These are phyloP conservation scores for Bufo gargarizans DNA, from an alignment of 2,113 vertebrate species.

Conservation along the genomic window DNA sequence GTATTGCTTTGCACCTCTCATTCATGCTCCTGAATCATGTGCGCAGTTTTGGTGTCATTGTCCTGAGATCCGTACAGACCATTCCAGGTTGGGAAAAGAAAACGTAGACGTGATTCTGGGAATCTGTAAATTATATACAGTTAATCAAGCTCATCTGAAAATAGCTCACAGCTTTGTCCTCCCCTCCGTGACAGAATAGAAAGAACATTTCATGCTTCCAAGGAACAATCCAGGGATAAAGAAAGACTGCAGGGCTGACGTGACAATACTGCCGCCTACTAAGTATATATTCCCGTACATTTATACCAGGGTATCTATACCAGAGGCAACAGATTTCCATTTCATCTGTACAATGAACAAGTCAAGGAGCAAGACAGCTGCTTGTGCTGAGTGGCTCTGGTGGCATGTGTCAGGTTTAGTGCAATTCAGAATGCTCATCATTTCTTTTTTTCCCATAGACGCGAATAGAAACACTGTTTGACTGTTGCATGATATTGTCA, in stretches of 20 bases:
- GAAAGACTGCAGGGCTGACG: constrained; percentile 9
- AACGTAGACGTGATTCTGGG: constrained; percentile 40
- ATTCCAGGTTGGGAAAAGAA: constrained; percentile 23
- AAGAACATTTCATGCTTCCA: constrained; percentile 47
- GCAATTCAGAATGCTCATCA: not conserved
- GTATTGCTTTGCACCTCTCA: constrained; percentile 28
- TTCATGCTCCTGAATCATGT: constrained; percentile 14
- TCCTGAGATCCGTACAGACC: constrained; percentile 34
- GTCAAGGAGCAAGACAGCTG: not conserved
- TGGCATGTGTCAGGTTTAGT: not conserved
- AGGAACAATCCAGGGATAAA: constrained; percentile 35
- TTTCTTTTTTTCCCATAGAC: not conserved
- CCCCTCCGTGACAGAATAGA: constrained; percentile 44
- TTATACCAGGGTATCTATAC: not conserved
- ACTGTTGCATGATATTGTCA: not conserved
- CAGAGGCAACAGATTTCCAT: not conserved
- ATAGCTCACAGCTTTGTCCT: constrained; percentile 53
- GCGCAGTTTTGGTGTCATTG: constrained; percentile 39
- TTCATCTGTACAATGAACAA: not conserved
- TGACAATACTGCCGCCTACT: not conserved
- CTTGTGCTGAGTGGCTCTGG: not conserved
- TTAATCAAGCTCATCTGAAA: constrained; percentile 40
- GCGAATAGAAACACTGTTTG: not conserved
- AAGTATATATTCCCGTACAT: not conserved
- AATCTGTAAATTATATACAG: constrained; percentile 55